Percentiles rank a stretch among this genome's conserved stretches.
Conservation (phyloP, 2,797 vertebrate species). For the Siniperca obscura region DNA sequence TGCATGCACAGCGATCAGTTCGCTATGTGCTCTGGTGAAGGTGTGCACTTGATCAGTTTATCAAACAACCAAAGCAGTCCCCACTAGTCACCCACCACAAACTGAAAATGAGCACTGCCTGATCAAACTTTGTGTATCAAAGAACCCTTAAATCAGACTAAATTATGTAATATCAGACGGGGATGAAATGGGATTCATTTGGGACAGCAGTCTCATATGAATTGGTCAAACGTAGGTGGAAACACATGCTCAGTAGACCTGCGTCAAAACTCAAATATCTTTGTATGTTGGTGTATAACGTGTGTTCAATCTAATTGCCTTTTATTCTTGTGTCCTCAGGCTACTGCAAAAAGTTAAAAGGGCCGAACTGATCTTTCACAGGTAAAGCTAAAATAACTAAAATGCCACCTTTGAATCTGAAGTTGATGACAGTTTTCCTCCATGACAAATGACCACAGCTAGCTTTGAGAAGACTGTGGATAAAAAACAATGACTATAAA, state of each 20-base stretch:
- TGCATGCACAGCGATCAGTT: no score
- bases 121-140: no score
- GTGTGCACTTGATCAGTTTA: no score
- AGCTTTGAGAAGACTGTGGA: conserved; percentile 19
- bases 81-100: no score
- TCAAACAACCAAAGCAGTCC: no score
- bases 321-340: conserved; percentile 42
- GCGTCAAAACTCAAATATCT: conserved; percentile 33
- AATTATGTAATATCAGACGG: no score
- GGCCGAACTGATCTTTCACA: conserved; percentile 20
- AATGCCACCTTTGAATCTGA: conserved; percentile 1
- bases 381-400: conserved; percentile 8
- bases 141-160: no score
- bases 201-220: background rate
- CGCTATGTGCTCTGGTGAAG: no score
- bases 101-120: no score
- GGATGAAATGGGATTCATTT: background rate
- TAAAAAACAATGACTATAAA: conserved; percentile 38
- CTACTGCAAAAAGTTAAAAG: conserved; percentile 24
- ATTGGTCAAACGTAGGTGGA: conserved; percentile 12
- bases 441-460: conserved; percentile 34
- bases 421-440: conserved; percentile 16
- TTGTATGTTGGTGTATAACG: background rate
- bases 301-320: conserved; percentile 10
- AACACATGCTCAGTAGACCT: background rate